Evolutionary conservation across 1,140 invertebrate genomes (phyloP), one percentile per base, ranked within the genome.

Genomic region (Muscidifurax raptorellus): DNA sequence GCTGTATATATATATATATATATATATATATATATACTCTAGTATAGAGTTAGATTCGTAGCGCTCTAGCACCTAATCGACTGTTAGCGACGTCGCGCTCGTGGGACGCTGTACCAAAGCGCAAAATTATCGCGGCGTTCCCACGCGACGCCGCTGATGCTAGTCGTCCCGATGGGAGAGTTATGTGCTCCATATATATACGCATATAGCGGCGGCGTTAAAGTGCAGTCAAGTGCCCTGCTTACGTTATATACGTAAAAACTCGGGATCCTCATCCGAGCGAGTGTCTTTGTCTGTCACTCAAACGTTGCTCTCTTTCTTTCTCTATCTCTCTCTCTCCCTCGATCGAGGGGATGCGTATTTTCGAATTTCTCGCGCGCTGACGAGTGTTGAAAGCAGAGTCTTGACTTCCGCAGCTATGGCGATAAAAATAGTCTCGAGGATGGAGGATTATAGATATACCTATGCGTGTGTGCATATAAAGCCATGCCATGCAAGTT

Each of bases 111-210:
- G 30, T 36, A n/a, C 27, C 25, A 28, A 80, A 44, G 69, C 44
- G 80, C 69, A 28, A 74, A 40, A 82, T 75, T 18, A 82, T 59
- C 80, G 30, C 10, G 7, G 2, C 69, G 47, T 82, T 82, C 80
- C 80, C 80, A 82, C 71, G 80, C 75, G 52, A 7, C 79, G 22
- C 69, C 79, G 22, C 69, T 28, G 25, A 67, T 22, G 22, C 71
- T 74, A 10, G 2, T 13, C 67, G 28, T n/a, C 0, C 66, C 27
- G 66, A 69, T 18, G 10, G 66, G 66, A 69, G 66, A 30, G 66
- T 69, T 69, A 69, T 18, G 27, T 15, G 66, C 10, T 30, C 25
- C 27, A 69, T 30, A 71, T n/a, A 30, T 13, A 32, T 71, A 27
- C 30, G 28, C 1, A n/a, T n/a, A 67, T 67, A 67, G n/a, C 64